Evolutionary conservation across 2,888 invertebrate genomes (phyloP).

Genomic region (Aphelenchoides bicaudatus): DNA sequence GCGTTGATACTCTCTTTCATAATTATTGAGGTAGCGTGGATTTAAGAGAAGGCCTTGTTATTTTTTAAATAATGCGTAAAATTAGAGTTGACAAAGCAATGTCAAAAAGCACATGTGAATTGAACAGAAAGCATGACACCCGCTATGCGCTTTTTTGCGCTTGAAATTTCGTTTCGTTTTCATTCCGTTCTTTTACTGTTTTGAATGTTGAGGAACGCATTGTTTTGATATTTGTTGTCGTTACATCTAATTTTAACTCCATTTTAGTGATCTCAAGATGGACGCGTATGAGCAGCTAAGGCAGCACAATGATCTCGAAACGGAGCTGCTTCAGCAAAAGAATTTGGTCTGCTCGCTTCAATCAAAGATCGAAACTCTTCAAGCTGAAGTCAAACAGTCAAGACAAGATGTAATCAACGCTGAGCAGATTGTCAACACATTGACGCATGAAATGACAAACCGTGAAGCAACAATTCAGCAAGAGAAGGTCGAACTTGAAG

Average conservation of each 20-base stretch:
- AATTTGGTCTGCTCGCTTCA: background rate
- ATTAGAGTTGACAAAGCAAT: too few species aligned
- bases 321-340: conserved; percentile 5
- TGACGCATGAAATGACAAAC: background rate
- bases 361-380: background rate
- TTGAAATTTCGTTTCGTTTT: too few species aligned
- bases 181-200: too few species aligned
- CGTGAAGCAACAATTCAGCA: background rate
- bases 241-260: background rate
- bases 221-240: background rate
- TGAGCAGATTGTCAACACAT: background rate
- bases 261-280: background rate
- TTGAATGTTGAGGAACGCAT: too few species aligned
- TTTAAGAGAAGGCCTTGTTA: too few species aligned
- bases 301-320: background rate
- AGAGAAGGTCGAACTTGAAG: background rate
- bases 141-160: too few species aligned
- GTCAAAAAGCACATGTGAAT: too few species aligned
- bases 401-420: conserved; percentile 3
- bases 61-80: too few species aligned
- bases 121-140: too few species aligned
- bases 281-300: too few species aligned
- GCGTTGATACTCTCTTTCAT: too few species aligned
- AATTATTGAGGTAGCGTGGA: too few species aligned
- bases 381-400: conserved; percentile 6